These are phyloP conservation scores for Pachyseris speciosa DNA, from an alignment of 64 coral and sea anemone genomes.

Conservation along the genomic window DNA sequence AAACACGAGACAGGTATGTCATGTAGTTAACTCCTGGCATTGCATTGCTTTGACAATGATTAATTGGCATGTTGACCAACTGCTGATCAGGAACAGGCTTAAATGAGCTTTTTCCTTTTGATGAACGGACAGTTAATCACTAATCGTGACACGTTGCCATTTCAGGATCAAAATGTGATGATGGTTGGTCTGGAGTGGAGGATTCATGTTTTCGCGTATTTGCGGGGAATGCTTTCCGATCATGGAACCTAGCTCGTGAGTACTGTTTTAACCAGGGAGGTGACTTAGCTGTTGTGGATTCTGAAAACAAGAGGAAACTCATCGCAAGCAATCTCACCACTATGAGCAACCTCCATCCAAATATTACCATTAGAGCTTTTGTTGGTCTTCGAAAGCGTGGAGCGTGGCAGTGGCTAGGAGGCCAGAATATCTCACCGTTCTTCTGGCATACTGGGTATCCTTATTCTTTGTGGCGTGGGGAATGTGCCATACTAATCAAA, in stretches of 20 bases:
- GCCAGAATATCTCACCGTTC: background rate
- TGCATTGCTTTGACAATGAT: too few relatives aligned
- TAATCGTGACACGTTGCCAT: background rate
- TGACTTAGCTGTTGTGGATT: conserved; percentile 23
- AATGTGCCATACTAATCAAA: background rate
- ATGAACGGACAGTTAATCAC: too few relatives aligned
- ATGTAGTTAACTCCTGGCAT: too few relatives aligned
- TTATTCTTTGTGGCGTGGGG: background rate
- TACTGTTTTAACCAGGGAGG: background rate
- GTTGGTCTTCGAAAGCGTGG: conserved; percentile 30
- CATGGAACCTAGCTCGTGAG: background rate
- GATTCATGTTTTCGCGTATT: background rate
- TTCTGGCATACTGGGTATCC: conserved; percentile 8
- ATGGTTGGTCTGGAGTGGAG: background rate
- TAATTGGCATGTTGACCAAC: too few relatives aligned
- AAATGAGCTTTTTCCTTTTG: too few relatives aligned
- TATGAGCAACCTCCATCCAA: too few relatives aligned
- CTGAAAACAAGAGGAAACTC: background rate
- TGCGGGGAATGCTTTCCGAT: background rate
- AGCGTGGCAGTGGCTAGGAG: conserved; percentile 21
- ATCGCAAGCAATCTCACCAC: background rate
- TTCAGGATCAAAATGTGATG: background rate
- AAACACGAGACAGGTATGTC: too few relatives aligned
- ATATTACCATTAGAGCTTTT: background rate
- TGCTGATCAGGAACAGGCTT: too few relatives aligned